Percentiles rank a stretch among this genome's conserved stretches.
phyloP scores from a whole-genome alignment of 2,888 invertebrate genomes.

The Lycia hirtaria region DNA sequence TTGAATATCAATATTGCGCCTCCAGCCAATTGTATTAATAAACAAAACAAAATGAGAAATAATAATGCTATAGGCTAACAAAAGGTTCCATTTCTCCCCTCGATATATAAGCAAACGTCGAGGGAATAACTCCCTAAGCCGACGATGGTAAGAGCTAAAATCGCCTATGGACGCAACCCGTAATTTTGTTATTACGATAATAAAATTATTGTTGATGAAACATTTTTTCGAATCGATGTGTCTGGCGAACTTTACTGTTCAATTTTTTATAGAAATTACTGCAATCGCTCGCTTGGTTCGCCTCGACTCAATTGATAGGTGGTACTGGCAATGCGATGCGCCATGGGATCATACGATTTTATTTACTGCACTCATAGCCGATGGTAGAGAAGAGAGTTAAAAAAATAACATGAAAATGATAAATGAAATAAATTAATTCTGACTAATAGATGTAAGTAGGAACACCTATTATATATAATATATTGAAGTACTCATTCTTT shows the following conservation, averaged over 20 bases:
- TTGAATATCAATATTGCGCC: slow-evolving; percentile 86
- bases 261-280: slow-evolving; percentile 82
- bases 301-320: slow-evolving; percentile 76
- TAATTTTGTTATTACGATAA: slow-evolving; percentile 85
- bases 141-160: slow-evolving; percentile 71
- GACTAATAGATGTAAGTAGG: too few species aligned
- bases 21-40: slow-evolving; percentile 85
- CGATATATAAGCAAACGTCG: slow-evolving; percentile 68
- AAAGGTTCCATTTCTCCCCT: slow-evolving; percentile 85
- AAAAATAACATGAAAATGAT: background rate
- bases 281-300: slow-evolving; percentile 74
- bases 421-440: background rate
- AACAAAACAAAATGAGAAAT: slow-evolving; percentile 86
- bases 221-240: slow-evolving; percentile 83
- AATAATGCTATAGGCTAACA: slow-evolving; percentile 86
- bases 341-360: slow-evolving; percentile 50
- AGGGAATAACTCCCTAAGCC: slow-evolving; percentile 70
- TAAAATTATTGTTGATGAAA: slow-evolving; percentile 86
- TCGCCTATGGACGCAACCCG: slow-evolving; percentile 72
- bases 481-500: too few species aligned
- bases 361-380: slow-evolving; percentile 15
- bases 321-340: slow-evolving; percentile 57
- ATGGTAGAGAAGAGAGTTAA: background rate
- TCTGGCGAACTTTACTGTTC: slow-evolving; percentile 83
- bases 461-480: too few species aligned